Base-by-base conservation (phyloP, 1,140 invertebrate genomes). In the Brachionus paranguensis region DNA sequence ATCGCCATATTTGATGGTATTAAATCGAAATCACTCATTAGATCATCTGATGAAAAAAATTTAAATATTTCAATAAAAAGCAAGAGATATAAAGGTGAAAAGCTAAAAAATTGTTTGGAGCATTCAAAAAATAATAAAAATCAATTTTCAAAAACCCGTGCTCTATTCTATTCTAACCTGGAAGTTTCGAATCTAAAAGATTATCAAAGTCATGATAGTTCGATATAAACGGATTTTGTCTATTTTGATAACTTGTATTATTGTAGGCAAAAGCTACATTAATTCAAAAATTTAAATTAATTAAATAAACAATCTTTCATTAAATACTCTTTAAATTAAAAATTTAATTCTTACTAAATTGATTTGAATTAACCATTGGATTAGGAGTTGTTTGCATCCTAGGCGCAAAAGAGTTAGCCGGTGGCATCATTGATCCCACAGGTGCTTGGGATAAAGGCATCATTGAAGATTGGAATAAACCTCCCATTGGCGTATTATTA, bases 161-260 rank as follows among this genome's bases (percentile, higher is more conserved):
- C 43, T 76, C 20, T 27, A 6, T 11, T 76, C 20, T 27, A 14
- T 11, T 76, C 72, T 76, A 76, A 76, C 72, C 72, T 76, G 72
- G 33, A 27, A 76, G 47, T 50, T 27, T 76, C 24, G 72, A 76
- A 76, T 76, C 72, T 47, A 76, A 24, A 50, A 76, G 24, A 50
- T 50, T 76, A 76, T 76, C 50, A 76, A 50, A 50, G 53, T 50
- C 47, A 47, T 37, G 47, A 76, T 47, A 76, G 29, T 76, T 76
- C 6, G 41, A 27, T 8, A 29, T n/a, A 76, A 76, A 76, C 14
- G 72, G 72, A 50, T 76, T 76, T 47, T 76, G 14, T 43, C 33
- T 72, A 72, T 72, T 72, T 43, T 37, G 37, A 72, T 72, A 72
- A 17, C 8, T 27, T 24, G 45, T 50, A 14, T 76, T 50, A 76